A percentile compares a stretch with the other conserved stretches of the same genome.
Conservation (phyloP, 2,888 invertebrate genomes). For the Tetheella fluctuosa region DNA sequence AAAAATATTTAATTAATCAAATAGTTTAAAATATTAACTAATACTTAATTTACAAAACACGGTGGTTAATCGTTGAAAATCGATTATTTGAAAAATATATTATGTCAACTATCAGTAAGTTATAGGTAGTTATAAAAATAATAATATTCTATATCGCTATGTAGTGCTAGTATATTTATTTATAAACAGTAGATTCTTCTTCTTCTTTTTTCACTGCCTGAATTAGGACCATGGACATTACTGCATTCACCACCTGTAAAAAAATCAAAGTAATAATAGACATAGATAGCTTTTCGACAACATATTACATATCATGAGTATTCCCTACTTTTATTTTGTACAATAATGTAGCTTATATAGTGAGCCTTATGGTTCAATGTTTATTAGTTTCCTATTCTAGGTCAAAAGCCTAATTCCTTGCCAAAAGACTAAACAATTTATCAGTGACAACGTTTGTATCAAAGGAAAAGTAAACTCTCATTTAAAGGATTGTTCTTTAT, state of each 20-base stretch:
- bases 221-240: slow-evolving; percentile 87
- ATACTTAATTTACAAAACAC: neutral
- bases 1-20: slow-evolving; percentile 5
- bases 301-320: no score
- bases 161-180: slow-evolving; percentile 70
- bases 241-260: slow-evolving; percentile 87
- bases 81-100: neutral
- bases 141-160: neutral
- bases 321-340: no score
- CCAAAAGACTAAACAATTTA: no score
- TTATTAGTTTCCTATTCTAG: no score
- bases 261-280: neutral
- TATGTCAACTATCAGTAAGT: neutral
- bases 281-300: no score
- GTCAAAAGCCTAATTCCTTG: no score
- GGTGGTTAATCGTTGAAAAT: slow-evolving; percentile 1
- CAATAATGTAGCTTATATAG: no score
- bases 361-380: no score
- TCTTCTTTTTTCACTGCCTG: slow-evolving; percentile 91
- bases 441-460: no score
- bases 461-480: no score
- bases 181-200: slow-evolving; percentile 71
- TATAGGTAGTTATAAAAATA: neutral
- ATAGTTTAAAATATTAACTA: slow-evolving; percentile 1
- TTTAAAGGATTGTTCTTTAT: no score